Percentiles rank a stretch among this genome's conserved stretches.
Evolutionary conservation across 2,888 invertebrate genomes (phyloP).

Genomic region (Dynastes grantii): DNA sequence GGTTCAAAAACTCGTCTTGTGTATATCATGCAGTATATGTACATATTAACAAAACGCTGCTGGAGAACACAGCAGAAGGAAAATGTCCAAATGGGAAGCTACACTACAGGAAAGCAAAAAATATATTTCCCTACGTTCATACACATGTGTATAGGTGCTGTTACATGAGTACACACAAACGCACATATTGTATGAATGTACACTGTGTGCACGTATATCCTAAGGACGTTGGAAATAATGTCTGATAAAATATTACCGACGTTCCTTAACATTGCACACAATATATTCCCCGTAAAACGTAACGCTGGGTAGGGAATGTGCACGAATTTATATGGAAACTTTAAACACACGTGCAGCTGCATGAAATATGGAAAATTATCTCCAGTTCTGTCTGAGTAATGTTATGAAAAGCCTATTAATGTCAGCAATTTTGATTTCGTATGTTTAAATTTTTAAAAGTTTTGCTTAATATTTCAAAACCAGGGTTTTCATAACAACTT

Average conservation of each 20-base stretch:
- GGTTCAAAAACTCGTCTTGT: no score
- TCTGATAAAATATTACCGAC: slow-evolving; percentile 34
- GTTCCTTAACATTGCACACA: slow-evolving; percentile 20
- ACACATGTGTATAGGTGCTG: neutral
- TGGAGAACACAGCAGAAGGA: no score
- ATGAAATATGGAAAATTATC: slow-evolving; percentile 32
- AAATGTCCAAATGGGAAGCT: no score
- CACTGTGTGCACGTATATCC: slow-evolving; percentile 6
- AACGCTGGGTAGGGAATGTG: neutral
- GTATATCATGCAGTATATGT: no score
- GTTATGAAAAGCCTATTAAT: slow-evolving; percentile 13
- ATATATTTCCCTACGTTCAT: no score
- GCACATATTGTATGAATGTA: slow-evolving; percentile 18
- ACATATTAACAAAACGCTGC: no score
- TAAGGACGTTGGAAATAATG: slow-evolving; percentile 26
- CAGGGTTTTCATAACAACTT: no score
- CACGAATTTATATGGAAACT: slow-evolving; percentile 34
- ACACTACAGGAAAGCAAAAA: no score
- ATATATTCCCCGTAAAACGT: neutral
- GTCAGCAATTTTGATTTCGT: slow-evolving; percentile 10
- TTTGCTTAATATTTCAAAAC: neutral
- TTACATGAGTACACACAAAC: neutral
- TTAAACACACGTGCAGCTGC: slow-evolving; percentile 24
- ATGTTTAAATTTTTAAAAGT: neutral
- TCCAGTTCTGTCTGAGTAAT: neutral